A percentile compares a stretch with the other conserved stretches of the same genome.
These are phyloP conservation scores for Picus viridis DNA, from an alignment of 2,797 vertebrate species.

Conservation along the genomic window DNA sequence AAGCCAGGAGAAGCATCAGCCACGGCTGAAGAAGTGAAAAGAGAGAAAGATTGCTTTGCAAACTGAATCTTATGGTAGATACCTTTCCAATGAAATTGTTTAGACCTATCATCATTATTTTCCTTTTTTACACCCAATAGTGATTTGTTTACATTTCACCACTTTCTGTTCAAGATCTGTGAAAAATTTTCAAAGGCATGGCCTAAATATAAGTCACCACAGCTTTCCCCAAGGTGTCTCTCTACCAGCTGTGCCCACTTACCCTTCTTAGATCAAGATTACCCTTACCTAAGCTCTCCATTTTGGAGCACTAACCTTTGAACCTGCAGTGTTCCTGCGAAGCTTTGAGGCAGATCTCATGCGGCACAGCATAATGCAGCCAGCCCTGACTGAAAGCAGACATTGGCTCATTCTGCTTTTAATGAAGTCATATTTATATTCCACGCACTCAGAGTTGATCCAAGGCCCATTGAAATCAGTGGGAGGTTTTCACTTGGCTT, in stretches of 20 bases:
- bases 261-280: not conserved
- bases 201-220: no score
- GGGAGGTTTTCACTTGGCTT: constrained; percentile 44
- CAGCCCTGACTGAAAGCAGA: not conserved
- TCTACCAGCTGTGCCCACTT: not conserved
- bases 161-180: no score
- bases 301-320: not conserved
- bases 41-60: no score
- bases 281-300: not conserved
- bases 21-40: no score
- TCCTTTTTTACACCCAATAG: no score
- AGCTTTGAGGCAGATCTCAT: not conserved
- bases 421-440: not conserved
- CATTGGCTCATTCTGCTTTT: not conserved
- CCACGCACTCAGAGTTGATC: not conserved
- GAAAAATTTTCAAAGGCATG: no score
- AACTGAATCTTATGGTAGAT: no score
- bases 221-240: not conserved
- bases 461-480: constrained; percentile 19
- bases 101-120: no score
- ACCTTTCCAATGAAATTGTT: no score
- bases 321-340: not conserved
- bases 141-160: no score
- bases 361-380: not conserved
- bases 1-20: no score